Percentiles rank a stretch among this genome's conserved stretches.
phyloP scores from a whole-genome alignment of 2,113 vertebrate genomes.

The Vulpes vulpes region DNA sequence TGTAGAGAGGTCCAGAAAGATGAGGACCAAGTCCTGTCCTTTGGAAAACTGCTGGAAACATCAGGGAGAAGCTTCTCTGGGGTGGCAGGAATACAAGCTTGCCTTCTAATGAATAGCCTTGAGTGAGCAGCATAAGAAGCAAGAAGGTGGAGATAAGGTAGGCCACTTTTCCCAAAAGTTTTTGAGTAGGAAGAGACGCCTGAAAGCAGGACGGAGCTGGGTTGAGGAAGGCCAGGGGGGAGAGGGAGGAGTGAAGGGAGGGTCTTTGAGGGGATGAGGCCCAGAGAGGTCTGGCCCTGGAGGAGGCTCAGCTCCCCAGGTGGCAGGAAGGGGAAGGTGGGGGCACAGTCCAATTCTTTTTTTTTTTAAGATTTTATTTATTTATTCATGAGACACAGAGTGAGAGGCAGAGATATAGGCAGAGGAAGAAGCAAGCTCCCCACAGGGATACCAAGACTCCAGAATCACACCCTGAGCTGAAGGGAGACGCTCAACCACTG shows the following conservation, averaged over 20 bases:
- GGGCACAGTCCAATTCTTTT: too few species aligned
- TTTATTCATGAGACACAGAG: too few species aligned
- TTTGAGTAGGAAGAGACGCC: neutral
- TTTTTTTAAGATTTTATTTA: too few species aligned
- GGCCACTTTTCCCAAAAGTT: neutral
- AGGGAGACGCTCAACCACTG: too few species aligned
- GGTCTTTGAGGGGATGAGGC: too few species aligned
- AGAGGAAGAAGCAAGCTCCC: too few species aligned
- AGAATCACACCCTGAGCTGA: too few species aligned
- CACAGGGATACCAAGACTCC: too few species aligned
- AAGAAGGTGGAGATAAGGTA: neutral
- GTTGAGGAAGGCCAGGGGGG: neutral
- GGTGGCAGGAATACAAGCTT: neutral
- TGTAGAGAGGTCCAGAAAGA: neutral
- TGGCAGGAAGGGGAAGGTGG: neutral
- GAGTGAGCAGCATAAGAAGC: neutral
- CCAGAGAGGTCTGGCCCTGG: neutral
- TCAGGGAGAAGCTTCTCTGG: accelerated
- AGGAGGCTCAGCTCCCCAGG: neutral
- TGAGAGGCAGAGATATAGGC: too few species aligned
- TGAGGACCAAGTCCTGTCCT: neutral
- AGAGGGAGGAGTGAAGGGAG: neutral
- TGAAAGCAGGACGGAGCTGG: neutral
- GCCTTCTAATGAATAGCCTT: accelerated
- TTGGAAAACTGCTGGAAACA: neutral